phyloP scores from a whole-genome alignment of 1,140 invertebrate species.

The Bombus difficillimus region DNA sequence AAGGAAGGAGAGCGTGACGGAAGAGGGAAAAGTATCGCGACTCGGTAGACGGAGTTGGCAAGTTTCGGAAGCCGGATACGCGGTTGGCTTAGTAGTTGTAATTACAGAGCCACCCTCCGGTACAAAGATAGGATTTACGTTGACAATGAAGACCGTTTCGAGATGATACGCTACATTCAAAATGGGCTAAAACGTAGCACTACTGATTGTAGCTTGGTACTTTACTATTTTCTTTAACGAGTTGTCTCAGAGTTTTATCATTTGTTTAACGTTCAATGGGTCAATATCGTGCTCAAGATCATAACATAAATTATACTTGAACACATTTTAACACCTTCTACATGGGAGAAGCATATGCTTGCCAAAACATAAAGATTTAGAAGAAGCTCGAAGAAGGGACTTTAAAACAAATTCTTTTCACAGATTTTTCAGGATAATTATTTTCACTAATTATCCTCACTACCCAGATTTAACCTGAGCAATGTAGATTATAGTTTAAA shows the following conservation, averaged over 20 bases:
- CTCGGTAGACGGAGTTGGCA: background rate
- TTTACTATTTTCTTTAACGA: background rate
- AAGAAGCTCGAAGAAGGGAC: too few relatives aligned
- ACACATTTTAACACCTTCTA: too few relatives aligned
- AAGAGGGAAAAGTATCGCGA: constrained; percentile 15
- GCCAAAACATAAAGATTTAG: too few relatives aligned
- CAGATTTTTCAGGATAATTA: too few relatives aligned
- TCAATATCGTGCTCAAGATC: too few relatives aligned
- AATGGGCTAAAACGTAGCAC: background rate
- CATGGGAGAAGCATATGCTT: too few relatives aligned
- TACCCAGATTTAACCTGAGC: too few relatives aligned
- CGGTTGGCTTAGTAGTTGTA: constrained; percentile 19
- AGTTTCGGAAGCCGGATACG: constrained; percentile 13
- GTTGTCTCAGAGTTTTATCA: background rate
- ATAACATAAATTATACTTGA: too few relatives aligned
- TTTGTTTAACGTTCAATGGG: too few relatives aligned
- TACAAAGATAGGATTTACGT: constrained; percentile 9
- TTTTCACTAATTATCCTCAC: too few relatives aligned
- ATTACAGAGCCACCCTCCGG: constrained; percentile 4
- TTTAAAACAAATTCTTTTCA: too few relatives aligned
- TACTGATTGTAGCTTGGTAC: background rate
- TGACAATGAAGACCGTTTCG: constrained; percentile 8
- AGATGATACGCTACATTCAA: background rate
- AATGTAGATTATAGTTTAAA: too few relatives aligned
- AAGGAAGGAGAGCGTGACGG: background rate